Base-by-base conservation (phyloP, 2,797 vertebrate species). In the Chiroxiphia lanceolata region DNA sequence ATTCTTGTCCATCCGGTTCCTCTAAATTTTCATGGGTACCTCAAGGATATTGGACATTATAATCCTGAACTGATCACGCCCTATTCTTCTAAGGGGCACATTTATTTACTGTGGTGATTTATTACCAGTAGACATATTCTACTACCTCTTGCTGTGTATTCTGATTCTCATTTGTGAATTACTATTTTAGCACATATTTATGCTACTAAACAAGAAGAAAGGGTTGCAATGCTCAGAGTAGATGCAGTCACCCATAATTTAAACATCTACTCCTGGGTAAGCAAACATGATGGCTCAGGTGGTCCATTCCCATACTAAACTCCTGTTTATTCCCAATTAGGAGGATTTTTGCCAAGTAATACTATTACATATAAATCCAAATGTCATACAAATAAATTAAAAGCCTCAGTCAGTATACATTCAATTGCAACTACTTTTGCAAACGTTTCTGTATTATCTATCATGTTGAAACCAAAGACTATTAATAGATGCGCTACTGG, bases 1-100 rank as follows among this genome's bases (percentile, higher is more conserved):
- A 83, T 23, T 6, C 0, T 19, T 9, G 1, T 15, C 83, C 45
- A 22, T 23, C 60, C 0, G 0, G 38, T 26, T 92, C 69, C 22
- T 53, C 31, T 23, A 36, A 44, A 78, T 81, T 75, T 70, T 56
- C 38, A n/a, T 4, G 26, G 48, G 45, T 25, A 79, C 12, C 38
- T 38, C 42, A 44, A 65, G 25, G 31, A 61, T 15, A 69, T 0
- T 65, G 15, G 29, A 33, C 65, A 75, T 31, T 36, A 40, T 9
- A 64, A 60, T 42, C n/a, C 64, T 34, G 19, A 70, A 48, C 15
- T 29, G 40, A 65, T 63, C 64, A n/a, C 2, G 1, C 6, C 15
- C 15, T 40, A 5, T 25, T 77, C 53, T 87, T 65, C 53, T 72
- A 86, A 11, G 31, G 57, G 57, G 90, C 34, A 33, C 13, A 59